Conservation (phyloP, 2,888 invertebrate genomes). For the Hesperia comma region DNA sequence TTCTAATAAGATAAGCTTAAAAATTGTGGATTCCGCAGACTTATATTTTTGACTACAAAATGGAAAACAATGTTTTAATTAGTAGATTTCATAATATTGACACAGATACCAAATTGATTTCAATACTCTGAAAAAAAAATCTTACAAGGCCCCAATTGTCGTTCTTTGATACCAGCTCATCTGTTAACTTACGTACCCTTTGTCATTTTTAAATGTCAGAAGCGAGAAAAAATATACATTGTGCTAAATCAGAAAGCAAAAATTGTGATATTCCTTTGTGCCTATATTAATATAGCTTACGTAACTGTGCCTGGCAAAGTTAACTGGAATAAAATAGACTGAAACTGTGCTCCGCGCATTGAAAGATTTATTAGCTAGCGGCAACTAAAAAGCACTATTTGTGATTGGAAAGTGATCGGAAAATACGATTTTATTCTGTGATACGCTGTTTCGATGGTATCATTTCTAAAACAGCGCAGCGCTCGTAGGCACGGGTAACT, state of each 20-base stretch:
- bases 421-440: constrained; percentile 5
- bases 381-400: constrained; percentile 23
- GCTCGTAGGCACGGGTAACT: too few species aligned
- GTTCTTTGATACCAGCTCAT: background rate
- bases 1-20: too few species aligned
- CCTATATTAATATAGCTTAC: constrained; percentile 19
- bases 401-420: constrained; percentile 20
- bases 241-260: constrained; percentile 22
- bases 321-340: constrained; percentile 20
- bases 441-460: background rate
- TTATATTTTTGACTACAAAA: too few species aligned
- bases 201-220: constrained; percentile 6
- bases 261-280: constrained; percentile 14
- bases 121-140: too few species aligned
- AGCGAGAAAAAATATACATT: constrained; percentile 11
- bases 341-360: constrained; percentile 11
- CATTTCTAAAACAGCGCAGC: too few species aligned
- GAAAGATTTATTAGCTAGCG: constrained; percentile 21
- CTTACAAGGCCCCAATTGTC: background rate
- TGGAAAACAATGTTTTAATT: too few species aligned
- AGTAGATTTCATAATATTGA: too few species aligned
- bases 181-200: background rate
- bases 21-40: too few species aligned
- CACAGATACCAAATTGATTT: too few species aligned
- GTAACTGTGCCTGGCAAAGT: background rate